Base-by-base conservation (phyloP, 2,888 invertebrate species). In the Lutraria lutraria region DNA sequence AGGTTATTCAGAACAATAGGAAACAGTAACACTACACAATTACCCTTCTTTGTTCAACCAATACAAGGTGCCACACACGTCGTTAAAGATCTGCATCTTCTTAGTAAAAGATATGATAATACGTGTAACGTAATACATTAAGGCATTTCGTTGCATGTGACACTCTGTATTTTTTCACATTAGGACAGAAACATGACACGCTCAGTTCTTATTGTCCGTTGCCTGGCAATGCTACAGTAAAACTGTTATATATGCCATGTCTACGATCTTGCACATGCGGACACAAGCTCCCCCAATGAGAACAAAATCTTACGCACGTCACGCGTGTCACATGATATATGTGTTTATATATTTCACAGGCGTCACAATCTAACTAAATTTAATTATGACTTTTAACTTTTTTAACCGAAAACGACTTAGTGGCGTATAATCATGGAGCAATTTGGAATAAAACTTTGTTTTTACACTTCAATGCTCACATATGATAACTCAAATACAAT, bases 11-110 rank as follows among this genome's bases (percentile, higher is more conserved):
- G 31, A 76, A 84, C 21, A 72, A 76, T 72, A 34, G 54, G 54
- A 53, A 53, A n/a, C 76, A 76, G 53, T 76, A 54, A 76, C 53
- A 84, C 68, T 52, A 16, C 53, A 54, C 84, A 53, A 76, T 84
- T 80, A 85, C 60, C 79, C 8, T 80, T 34, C 60, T 80, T 80
- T 85, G 85, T 85, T 16, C 56, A 34, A 34, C 4, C 29, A n/a
- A 53, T n/a, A 76, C 79, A 79, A 43, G 54, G 43, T 43, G 43
- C 85, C 85, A 85, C 85, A 85, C 85, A 85, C 85, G 53, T 85
- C 54, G 85, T 43, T 54, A 80, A 29, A 19, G 34, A 56, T 79
- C 80, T 34, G 43, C 16, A 60, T 21, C 54, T 21, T 85, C 85
- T 85, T 85, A 54, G 60, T 15, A 60, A 80, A 34, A 72, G n/a